phyloP scores from a whole-genome alignment of 2,888 invertebrate genomes.

The Caenorhabditis zanzibari region DNA sequence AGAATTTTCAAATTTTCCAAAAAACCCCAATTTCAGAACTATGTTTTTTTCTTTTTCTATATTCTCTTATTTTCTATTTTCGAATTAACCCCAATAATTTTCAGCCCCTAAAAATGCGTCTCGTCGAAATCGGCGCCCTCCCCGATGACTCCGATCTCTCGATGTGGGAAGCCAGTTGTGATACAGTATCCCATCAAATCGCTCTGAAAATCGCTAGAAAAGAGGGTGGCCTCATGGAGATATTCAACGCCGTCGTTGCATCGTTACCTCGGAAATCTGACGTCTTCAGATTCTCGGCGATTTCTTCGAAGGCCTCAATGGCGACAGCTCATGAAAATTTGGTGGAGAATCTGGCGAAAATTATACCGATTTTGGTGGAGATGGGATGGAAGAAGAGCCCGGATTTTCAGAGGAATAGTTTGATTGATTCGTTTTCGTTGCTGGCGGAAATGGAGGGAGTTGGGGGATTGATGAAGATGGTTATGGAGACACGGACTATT shows the following conservation, averaged over 20 bases:
- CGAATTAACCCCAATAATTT: constrained; percentile 8
- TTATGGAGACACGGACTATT: constrained; percentile 18
- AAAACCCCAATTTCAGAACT: background rate
- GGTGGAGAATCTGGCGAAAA: constrained; percentile 7
- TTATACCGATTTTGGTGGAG: constrained; percentile 35
- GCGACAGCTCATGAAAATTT: constrained; percentile 5
- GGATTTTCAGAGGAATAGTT: constrained; percentile 37
- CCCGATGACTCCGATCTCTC: constrained; percentile 49
- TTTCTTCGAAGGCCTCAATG: constrained; percentile 21
- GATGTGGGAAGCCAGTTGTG: constrained; percentile 61
- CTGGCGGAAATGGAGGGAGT: constrained; percentile 21
- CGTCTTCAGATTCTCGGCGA: constrained; percentile 39
- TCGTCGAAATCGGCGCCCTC: constrained; percentile 50
- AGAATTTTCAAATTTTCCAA: no score
- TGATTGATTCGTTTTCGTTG: constrained; percentile 45
- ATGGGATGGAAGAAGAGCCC: constrained; percentile 50
- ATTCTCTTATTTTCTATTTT: background rate
- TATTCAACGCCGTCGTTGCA: constrained; percentile 51
- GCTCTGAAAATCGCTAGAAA: constrained; percentile 44
- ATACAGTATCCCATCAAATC: constrained; percentile 59
- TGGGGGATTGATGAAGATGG: constrained; percentile 11
- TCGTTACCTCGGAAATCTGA: constrained; percentile 48
- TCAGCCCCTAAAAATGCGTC: constrained; percentile 28
- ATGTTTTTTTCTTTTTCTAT: background rate
- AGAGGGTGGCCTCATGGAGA: constrained; percentile 53